Conservation (phyloP, 2,113 vertebrate species). For the Rhodinocichla rosea region DNA sequence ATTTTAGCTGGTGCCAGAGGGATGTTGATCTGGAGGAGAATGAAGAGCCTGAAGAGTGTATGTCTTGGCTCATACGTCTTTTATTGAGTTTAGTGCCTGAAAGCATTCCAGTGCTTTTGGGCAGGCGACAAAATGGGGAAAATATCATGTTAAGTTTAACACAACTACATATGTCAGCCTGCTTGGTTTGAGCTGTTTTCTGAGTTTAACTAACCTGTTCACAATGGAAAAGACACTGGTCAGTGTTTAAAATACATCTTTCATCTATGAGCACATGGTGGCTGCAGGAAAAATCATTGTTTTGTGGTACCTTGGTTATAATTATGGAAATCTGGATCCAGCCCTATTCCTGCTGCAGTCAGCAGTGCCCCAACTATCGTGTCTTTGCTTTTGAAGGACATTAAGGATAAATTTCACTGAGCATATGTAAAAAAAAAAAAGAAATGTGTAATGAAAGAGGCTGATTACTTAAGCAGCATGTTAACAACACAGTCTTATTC, state of each 20-base stretch:
- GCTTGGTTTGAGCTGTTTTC: not conserved
- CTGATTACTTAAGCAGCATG: not conserved
- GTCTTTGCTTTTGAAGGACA: not conserved
- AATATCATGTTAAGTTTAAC: not conserved
- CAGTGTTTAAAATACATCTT: not conserved
- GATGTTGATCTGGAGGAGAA: not conserved
- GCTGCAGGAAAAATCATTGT: not conserved
- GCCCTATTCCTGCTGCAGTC: not conserved
- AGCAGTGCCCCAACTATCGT: rapidly evolving
- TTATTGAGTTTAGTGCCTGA: not conserved
- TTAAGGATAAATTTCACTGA: not conserved
- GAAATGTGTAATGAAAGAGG: not conserved
- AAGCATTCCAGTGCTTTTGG: not conserved
- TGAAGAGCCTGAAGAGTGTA: rapidly evolving
- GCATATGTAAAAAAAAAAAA: rapidly evolving
- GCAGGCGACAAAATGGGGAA: not conserved
- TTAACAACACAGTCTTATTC: not conserved
- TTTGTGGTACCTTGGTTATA: not conserved
- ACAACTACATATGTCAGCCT: not conserved
- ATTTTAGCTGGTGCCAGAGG: not conserved
- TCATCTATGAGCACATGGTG: not conserved
- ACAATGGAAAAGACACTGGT: not conserved
- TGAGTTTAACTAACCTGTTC: not conserved
- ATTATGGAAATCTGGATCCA: not conserved
- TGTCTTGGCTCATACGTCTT: not conserved